phyloP scores from a whole-genome alignment of 2,113 vertebrate genomes.

The Eulemur rufifrons region DNA sequence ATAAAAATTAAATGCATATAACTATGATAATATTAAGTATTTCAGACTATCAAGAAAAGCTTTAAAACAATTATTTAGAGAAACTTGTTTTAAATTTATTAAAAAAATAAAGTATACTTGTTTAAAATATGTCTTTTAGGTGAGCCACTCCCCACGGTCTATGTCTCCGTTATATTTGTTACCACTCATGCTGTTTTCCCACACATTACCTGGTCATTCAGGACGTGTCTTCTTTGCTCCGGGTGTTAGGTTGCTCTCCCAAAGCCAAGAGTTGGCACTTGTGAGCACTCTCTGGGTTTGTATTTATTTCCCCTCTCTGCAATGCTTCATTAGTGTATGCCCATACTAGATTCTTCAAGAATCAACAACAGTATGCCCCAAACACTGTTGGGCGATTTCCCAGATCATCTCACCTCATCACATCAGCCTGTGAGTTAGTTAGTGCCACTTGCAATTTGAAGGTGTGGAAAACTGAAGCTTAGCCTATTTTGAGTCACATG shows the following conservation, averaged over 20 bases:
- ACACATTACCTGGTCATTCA: not conserved
- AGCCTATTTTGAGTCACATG: not conserved
- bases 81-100: not conserved
- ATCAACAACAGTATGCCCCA: not conserved
- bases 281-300: not conserved
- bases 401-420: not conserved
- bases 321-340: not conserved
- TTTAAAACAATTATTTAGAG: not conserved
- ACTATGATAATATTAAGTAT: not conserved
- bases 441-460: not conserved
- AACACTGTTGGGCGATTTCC: not conserved
- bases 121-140: not conserved
- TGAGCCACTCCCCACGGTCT: not conserved
- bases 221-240: not conserved
- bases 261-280: not conserved
- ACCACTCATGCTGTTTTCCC: not conserved
- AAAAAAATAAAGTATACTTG: not conserved
- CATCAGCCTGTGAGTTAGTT: not conserved
- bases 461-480: not conserved
- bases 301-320: not conserved
- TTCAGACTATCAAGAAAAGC: not conserved
- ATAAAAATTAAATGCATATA: not conserved
- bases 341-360: not conserved
- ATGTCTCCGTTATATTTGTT: not conserved
- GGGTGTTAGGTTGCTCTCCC: not conserved